phyloP scores from a whole-genome alignment of 1,140 invertebrate genomes.

The Aphidius ervi region DNA sequence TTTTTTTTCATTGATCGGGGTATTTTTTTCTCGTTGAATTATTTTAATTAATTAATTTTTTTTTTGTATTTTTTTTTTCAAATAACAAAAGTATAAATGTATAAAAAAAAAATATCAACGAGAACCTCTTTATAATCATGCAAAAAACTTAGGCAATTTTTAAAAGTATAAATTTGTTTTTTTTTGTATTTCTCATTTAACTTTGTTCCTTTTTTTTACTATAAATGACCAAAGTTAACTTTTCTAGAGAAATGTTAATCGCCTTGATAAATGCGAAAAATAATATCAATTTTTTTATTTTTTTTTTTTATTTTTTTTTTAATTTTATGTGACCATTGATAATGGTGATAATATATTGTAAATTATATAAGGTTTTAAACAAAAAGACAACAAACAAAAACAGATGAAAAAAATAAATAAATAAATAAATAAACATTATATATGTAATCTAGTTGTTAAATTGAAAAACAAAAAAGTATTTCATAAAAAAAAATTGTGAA shows the following conservation, averaged over 20 bases:
- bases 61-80: constrained; percentile 33
- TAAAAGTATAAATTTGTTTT: too few relatives aligned
- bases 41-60: constrained; percentile 1
- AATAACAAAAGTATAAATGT: constrained; percentile 27
- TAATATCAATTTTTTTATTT: constrained; percentile 20
- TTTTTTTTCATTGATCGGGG: constrained; percentile 1
- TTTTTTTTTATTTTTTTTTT: constrained; percentile 8
- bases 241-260: constrained; percentile 30
- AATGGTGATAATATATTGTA: too few relatives aligned
- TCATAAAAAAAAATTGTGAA: constrained; percentile 31
- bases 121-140: too few relatives aligned
- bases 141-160: too few relatives aligned
- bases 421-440: constrained; percentile 30
- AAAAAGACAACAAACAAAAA: not conserved
- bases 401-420: constrained; percentile 1
- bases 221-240: constrained; percentile 38
- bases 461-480: constrained; percentile 40
- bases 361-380: too few relatives aligned
- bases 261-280: constrained; percentile 24
- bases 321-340: constrained; percentile 12
- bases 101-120: too few relatives aligned
- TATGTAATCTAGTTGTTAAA: constrained; percentile 44
- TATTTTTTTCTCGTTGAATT: not conserved
- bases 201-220: constrained; percentile 24
- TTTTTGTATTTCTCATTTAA: too few relatives aligned